These are phyloP conservation scores for Barypeithes pellucidus DNA, from an alignment of 2,888 invertebrate species.

Conservation along the genomic window DNA sequence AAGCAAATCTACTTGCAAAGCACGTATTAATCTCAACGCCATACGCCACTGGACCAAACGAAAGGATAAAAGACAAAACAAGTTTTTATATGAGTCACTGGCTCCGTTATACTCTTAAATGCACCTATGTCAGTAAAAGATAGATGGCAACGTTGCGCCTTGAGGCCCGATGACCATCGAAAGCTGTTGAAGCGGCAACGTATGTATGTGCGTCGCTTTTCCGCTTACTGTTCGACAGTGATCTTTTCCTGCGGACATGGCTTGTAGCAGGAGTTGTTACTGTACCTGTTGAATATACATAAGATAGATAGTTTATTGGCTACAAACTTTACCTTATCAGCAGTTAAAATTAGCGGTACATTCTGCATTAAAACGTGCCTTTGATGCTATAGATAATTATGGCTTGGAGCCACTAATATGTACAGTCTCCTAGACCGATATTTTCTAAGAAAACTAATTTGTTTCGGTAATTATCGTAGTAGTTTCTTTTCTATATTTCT, in stretches of 20 bases:
- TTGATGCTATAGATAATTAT: no score
- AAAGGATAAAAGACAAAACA: constrained; percentile 65
- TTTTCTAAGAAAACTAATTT: no score
- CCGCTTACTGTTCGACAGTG: constrained; percentile 47
- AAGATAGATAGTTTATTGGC: not conserved
- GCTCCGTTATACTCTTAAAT: constrained; percentile 52
- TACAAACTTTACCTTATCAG: not conserved
- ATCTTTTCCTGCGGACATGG: constrained; percentile 31
- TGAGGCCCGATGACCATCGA: constrained; percentile 31
- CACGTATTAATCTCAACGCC: no score
- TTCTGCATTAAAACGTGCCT: not conserved
- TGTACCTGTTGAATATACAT: not conserved
- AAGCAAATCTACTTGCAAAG: no score
- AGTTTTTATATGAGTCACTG: constrained; percentile 67
- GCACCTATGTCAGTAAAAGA: constrained; percentile 24
- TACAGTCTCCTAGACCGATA: no score
- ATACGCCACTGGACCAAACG: constrained; percentile 56
- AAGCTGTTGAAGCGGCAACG: constrained; percentile 40
- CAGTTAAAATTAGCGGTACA: not conserved
- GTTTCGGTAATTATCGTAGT: no score
- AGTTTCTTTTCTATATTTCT: no score
- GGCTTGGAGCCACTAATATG: no score
- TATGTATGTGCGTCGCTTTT: constrained; percentile 40
- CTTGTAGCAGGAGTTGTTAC: constrained; percentile 12
- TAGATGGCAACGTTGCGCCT: constrained; percentile 33